phyloP scores from a whole-genome alignment of 1,140 invertebrate genomes.

The Scaptomyza graminum region DNA sequence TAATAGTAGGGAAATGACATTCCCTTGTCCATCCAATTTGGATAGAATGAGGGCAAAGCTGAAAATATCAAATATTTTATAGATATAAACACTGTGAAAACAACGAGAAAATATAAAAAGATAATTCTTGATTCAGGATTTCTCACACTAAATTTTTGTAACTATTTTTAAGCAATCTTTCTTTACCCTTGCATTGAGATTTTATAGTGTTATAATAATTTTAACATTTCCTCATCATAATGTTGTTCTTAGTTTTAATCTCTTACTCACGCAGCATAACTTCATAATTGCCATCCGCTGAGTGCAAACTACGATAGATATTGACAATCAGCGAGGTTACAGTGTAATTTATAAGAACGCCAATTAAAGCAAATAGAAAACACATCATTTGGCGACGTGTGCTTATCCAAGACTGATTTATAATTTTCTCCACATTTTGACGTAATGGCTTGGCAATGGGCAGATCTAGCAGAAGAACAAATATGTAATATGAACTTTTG shows the following conservation, averaged over 20 bases:
- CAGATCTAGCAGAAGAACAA: slow-evolving; percentile 46
- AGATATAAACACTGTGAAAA: no score
- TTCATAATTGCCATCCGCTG: slow-evolving; percentile 37
- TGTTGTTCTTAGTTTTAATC: no score
- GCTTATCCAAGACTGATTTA: slow-evolving; percentile 56
- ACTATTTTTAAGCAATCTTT: no score
- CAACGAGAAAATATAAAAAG: no score
- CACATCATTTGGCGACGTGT: slow-evolving; percentile 64
- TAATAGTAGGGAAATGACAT: slow-evolving; percentile 70
- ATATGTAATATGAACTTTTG: neutral
- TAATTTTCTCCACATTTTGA: slow-evolving; percentile 47
- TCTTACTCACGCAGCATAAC: slow-evolving; percentile 61
- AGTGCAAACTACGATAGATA: slow-evolving; percentile 42
- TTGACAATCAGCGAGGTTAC: slow-evolving; percentile 48
- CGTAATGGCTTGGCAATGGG: slow-evolving; percentile 36
- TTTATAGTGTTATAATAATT: no score
- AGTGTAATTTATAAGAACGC: slow-evolving; percentile 61
- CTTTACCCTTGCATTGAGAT: no score
- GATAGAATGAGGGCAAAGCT: slow-evolving; percentile 70
- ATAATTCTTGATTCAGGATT: no score
- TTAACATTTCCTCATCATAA: no score
- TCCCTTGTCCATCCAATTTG: slow-evolving; percentile 63
- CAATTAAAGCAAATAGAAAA: slow-evolving; percentile 56
- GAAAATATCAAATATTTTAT: neutral
- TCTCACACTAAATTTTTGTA: no score